Evolutionary conservation across 2,113 vertebrate genomes (phyloP).

Genomic region (Hydrochoerus hydrochaeris): DNA sequence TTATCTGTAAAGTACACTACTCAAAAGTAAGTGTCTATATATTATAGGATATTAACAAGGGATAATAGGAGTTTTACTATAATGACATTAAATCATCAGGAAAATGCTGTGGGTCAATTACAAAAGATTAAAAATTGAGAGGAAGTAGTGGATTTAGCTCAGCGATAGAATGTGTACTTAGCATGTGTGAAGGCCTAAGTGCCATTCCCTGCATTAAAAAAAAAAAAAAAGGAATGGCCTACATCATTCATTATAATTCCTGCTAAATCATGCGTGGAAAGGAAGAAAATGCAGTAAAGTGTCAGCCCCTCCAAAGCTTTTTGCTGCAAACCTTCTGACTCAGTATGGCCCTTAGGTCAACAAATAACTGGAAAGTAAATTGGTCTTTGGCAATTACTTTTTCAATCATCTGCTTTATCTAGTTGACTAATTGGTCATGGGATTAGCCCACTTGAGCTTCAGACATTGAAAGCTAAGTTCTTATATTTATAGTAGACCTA

Average conservation of each 20-base stretch:
- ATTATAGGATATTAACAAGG: not conserved
- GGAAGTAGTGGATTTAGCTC: not conserved
- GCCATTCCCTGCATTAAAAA: not conserved
- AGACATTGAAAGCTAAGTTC: not conserved
- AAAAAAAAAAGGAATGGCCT: not conserved
- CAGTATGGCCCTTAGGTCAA: not conserved
- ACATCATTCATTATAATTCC: not conserved
- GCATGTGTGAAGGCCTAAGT: not conserved
- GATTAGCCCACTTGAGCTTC: not conserved
- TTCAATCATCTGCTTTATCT: not conserved
- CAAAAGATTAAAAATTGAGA: not conserved
- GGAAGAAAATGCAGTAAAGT: not conserved
- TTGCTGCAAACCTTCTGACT: not conserved
- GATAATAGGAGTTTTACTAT: not conserved
- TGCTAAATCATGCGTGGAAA: not conserved
- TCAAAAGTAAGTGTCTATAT: conserved; percentile 1
- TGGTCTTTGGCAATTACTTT: conserved; percentile 6
- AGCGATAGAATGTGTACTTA: not conserved
- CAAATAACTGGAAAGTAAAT: not conserved
- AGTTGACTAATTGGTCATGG: not conserved
- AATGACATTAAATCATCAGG: not conserved
- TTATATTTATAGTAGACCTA: not conserved
- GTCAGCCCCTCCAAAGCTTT: not conserved
- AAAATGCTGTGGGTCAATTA: not conserved
- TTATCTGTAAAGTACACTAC: not conserved